Conservation (phyloP, 2,888 invertebrate genomes). For the Diabrotica balteata region DNA sequence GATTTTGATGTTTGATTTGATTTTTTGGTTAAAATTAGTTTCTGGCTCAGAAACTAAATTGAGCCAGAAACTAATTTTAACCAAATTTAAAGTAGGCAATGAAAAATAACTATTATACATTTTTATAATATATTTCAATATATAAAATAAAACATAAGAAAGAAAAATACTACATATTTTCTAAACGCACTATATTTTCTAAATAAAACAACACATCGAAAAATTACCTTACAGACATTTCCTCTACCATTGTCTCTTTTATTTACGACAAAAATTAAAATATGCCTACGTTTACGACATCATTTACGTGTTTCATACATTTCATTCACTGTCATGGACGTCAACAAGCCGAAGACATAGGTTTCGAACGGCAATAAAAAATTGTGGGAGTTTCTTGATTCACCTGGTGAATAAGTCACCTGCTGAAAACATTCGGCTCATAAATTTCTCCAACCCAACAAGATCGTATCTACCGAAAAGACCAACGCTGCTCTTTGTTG, state of each 20-base stretch:
- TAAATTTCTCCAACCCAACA: constrained; percentile 48
- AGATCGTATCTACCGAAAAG: constrained; percentile 45
- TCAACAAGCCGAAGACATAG: constrained; percentile 23
- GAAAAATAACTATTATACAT: no score
- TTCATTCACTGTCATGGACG: constrained; percentile 25
- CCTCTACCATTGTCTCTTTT: constrained; percentile 1
- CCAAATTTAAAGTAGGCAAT: no score
- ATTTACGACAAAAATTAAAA: constrained; percentile 23
- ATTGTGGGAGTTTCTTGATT: constrained; percentile 39
- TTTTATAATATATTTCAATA: no score
- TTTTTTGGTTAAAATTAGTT: no score
- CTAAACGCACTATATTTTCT: no score
- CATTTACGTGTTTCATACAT: constrained; percentile 26
- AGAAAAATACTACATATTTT: no score
- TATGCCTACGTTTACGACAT: constrained; percentile 17
- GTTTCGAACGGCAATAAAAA: constrained; percentile 32
- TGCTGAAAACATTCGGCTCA: constrained; percentile 55
- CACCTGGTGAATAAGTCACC: constrained; percentile 49
- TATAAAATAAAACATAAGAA: no score
- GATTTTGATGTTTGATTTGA: no score
- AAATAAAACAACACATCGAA: no score
- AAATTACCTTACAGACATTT: neutral
- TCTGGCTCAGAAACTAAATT: no score
- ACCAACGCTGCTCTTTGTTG: constrained; percentile 24
- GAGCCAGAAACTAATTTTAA: no score